Base-by-base conservation (phyloP, 2,888 invertebrate species). In the Bellardia pandia region DNA sequence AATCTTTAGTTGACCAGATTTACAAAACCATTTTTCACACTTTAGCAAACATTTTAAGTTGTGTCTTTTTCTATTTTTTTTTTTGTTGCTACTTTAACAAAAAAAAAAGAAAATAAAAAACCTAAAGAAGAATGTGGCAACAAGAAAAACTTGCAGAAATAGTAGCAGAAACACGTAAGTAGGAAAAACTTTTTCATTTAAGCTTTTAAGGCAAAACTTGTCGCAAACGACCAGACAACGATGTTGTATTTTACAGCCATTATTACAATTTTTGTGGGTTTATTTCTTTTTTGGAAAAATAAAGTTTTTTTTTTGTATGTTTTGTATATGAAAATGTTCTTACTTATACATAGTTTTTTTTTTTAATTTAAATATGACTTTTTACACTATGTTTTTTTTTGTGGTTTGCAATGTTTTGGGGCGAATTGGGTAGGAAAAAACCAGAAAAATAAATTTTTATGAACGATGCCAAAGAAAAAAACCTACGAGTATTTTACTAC, bases 21-120 rank as follows among this genome's bases (percentile, higher is more conserved):
- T 75, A 69, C 80, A 81, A 77, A 84, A 84, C 80, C 84, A 81
- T 78, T 85, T 87, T 85, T 87, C 84, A 85, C 87, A 87, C 87
- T 87, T 87, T 86, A 81, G 80, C 86, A 84, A 84, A 77, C 80
- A 86, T 81, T 87, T 82, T 69, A 60, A 58, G 45, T 60, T 76
- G 5, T 30, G 8, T 30, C 30, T 53, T 62, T 76, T 40, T 37
- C 45, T 48, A n/a, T 37, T 45, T 40, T 40, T 37, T 37, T n/a
- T 85, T 58, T 42, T 58, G 60, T 79, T 62, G 51, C n/a, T 13
- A 79, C 48, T 79, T 51, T 30, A 48, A 2, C n/a, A 42, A 72
- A 42, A 66, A 48, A 37, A 11, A 69, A 60, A 79, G 1, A 45
- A 23, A 0, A 56, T 3, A 9, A 33, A 13, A 62, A 37, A 48